These are phyloP conservation scores for Malurus elegans DNA, from an alignment of 2,113 vertebrate genomes.

Conservation along the genomic window DNA sequence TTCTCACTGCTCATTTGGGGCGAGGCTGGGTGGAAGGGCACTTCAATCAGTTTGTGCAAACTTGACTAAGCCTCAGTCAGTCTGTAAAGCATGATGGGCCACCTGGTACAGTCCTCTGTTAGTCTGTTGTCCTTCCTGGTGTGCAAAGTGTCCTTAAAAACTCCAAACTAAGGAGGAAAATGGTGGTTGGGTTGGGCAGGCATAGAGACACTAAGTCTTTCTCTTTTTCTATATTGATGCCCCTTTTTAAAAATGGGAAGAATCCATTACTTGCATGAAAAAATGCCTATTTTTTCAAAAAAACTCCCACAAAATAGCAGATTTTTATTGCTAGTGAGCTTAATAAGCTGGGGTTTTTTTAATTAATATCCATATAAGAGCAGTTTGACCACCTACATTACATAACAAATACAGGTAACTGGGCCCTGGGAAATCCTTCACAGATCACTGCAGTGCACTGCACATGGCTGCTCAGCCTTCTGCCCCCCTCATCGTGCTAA, in stretches of 20 bases:
- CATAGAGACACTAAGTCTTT: neutral
- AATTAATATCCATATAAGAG: neutral
- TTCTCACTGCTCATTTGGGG: neutral
- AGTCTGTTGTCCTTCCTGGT: neutral
- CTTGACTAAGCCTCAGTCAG: neutral
- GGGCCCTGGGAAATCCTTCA: neutral
- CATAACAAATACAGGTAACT: neutral
- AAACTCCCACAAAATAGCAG: neutral
- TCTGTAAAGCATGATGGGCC: neutral
- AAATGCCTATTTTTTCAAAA: neutral
- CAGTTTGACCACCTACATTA: neutral
- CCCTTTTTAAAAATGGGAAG: neutral
- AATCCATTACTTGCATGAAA: neutral
- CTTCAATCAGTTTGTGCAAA: neutral
- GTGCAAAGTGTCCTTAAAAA: neutral
- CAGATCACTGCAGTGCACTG: neutral
- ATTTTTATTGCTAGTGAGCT: neutral
- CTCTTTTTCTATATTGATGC: neutral
- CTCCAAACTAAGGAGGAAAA: neutral
- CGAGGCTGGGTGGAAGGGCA: neutral
- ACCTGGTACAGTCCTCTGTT: neutral
- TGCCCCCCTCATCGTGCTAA: neutral
- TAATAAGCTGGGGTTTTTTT: neutral
- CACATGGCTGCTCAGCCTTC: neutral
- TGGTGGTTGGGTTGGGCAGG: neutral